These are phyloP conservation scores for Danio aesculapii DNA, from an alignment of 2,797 vertebrate species.

Conservation along the genomic window DNA sequence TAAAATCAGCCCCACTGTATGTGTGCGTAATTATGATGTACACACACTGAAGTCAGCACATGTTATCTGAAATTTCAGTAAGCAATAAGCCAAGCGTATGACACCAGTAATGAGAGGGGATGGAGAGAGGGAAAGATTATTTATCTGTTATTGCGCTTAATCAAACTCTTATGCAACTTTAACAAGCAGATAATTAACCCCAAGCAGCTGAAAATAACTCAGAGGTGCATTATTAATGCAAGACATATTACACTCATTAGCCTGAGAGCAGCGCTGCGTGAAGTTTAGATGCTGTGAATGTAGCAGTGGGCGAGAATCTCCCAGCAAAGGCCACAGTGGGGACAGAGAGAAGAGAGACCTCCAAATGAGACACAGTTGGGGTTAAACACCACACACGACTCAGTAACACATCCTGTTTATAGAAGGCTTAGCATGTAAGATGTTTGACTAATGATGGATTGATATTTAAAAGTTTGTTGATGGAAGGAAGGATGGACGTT, in stretches of 20 bases:
- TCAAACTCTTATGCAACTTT: slow-evolving; percentile 64
- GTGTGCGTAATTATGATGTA: slow-evolving; percentile 8
- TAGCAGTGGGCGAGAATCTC: neutral
- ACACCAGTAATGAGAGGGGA: slow-evolving; percentile 49
- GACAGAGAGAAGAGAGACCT: neutral
- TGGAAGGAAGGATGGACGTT: too few species aligned
- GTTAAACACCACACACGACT: neutral
- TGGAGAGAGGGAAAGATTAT: slow-evolving; percentile 54
- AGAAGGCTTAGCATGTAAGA: neutral
- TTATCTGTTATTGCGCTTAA: slow-evolving; percentile 58
- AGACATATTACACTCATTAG: slow-evolving; percentile 62
- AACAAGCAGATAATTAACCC: slow-evolving; percentile 68
- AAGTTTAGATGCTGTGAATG: slow-evolving; percentile 16
- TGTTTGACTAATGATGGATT: neutral
- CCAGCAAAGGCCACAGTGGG: neutral
- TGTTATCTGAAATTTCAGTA: neutral
- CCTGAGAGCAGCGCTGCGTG: slow-evolving; percentile 25
- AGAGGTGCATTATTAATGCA: slow-evolving; percentile 63
- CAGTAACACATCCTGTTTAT: neutral
- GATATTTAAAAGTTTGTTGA: neutral
- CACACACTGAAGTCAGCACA: neutral
- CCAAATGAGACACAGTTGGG: neutral
- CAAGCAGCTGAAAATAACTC: slow-evolving; percentile 56
- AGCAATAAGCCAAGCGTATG: slow-evolving; percentile 26
- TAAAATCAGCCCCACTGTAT: neutral